phyloP scores from a whole-genome alignment of 2,888 invertebrate species.

The Atrina japonica region DNA sequence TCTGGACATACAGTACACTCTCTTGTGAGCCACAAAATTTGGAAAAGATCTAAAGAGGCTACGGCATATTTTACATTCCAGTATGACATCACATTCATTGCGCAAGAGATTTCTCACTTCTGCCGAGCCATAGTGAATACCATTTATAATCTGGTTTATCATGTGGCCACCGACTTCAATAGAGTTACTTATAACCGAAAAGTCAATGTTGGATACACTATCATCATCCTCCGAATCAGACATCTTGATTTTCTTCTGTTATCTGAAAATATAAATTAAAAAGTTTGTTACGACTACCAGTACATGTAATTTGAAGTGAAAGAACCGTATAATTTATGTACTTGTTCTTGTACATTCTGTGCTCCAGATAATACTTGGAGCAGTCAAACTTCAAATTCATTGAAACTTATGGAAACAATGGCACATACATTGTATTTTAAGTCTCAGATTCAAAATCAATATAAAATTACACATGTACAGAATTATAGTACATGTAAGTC shows the following conservation, averaged over 20 bases:
- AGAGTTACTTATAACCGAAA: slow-evolving; percentile 68
- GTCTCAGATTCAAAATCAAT: too few relatives aligned
- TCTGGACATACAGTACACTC: slow-evolving; percentile 86
- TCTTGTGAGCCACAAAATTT: slow-evolving; percentile 94
- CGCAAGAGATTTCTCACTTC: slow-evolving; percentile 88
- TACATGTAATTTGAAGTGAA: too few relatives aligned
- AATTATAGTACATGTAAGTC: too few relatives aligned
- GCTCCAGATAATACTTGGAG: too few relatives aligned
- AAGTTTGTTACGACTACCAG: neutral
- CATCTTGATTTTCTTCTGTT: slow-evolving; percentile 23
- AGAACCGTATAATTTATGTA: too few relatives aligned
- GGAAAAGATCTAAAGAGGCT: slow-evolving; percentile 92
- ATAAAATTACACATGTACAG: too few relatives aligned
- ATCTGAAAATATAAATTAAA: neutral
- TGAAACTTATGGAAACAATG: too few relatives aligned
- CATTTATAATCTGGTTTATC: slow-evolving; percentile 84
- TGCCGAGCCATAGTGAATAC: slow-evolving; percentile 87
- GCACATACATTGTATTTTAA: too few relatives aligned
- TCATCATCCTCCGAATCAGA: slow-evolving; percentile 36
- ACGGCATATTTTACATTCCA: slow-evolving; percentile 93
- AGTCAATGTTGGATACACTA: slow-evolving; percentile 59
- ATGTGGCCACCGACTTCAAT: slow-evolving; percentile 66
- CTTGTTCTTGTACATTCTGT: too few relatives aligned
- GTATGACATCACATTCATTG: slow-evolving; percentile 92
- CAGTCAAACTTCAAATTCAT: too few relatives aligned